A percentile compares a stretch with the other conserved stretches of the same genome.
Evolutionary conservation across 2,888 invertebrate species (phyloP).

Genomic region (Cordilura impudica): DNA sequence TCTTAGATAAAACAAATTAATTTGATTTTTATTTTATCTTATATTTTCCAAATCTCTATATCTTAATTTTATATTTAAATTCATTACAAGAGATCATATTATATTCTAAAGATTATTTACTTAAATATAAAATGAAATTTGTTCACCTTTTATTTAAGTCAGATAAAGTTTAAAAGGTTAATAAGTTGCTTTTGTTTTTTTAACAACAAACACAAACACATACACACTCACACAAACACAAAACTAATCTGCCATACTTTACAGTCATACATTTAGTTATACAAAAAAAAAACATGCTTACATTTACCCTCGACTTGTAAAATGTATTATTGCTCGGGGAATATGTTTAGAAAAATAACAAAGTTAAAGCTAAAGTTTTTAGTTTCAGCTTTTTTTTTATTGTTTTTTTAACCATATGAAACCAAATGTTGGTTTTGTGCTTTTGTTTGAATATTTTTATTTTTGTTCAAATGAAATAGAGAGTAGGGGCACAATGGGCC

Average conservation of each 20-base stretch:
- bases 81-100: no score
- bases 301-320: slow-evolving; percentile 41
- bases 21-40: no score
- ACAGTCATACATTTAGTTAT: background rate
- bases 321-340: slow-evolving; percentile 57
- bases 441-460: background rate
- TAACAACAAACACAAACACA: background rate
- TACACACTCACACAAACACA: background rate
- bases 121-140: no score
- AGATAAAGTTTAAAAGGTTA: slow-evolving; percentile 41
- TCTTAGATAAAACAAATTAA: no score
- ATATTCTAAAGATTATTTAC: no score
- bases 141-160: slow-evolving; percentile 23
- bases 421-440: slow-evolving; percentile 39
- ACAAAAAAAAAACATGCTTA: background rate
- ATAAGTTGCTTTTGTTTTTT: slow-evolving; percentile 16
- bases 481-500: background rate
- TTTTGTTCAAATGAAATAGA: background rate
- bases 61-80: no score
- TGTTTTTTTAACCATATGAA: slow-evolving; percentile 9
- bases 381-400: slow-evolving; percentile 5
- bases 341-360: slow-evolving; percentile 34
- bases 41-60: no score
- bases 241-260: background rate
- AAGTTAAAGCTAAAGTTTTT: slow-evolving; percentile 51